Conservation (phyloP, 1,140 invertebrate species). For the Medauroidea extradentata region DNA sequence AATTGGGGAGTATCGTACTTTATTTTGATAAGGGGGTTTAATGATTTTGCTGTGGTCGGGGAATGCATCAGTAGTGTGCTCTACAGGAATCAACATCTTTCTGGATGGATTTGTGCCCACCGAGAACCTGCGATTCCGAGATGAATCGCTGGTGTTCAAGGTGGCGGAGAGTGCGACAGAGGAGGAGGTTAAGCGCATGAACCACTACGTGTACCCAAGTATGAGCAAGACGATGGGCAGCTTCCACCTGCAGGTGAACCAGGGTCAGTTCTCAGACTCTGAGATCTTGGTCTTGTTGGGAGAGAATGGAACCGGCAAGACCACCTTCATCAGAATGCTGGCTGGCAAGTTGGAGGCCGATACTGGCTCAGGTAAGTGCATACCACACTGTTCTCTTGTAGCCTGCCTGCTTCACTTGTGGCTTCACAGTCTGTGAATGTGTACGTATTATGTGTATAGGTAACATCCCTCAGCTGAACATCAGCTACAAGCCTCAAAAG, state of each 20-base stretch:
- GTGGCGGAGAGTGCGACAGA: conserved; percentile 96
- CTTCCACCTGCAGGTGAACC: conserved; percentile 75
- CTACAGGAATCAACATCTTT: conserved; percentile 96
- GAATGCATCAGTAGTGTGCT: too few species aligned
- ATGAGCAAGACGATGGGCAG: conserved; percentile 81
- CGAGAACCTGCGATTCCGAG: conserved; percentile 97
- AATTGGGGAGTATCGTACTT: too few species aligned
- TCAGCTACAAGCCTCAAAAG: conserved; percentile 99
- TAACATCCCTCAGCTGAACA: conserved; percentile 87
- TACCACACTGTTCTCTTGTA: not conserved
- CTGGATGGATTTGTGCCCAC: conserved; percentile 99
- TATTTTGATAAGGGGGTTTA: too few species aligned
- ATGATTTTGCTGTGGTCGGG: too few species aligned
- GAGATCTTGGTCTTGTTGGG: conserved; percentile 98
- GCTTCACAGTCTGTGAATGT: not conserved
- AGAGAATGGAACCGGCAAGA: conserved; percentile 99
- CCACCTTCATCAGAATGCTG: conserved; percentile 97
- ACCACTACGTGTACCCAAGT: conserved; percentile 91
- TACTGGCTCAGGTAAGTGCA: conserved; percentile 62
- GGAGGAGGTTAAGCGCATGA: conserved; percentile 95
- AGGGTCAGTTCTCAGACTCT: conserved; percentile 97
- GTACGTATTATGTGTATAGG: conserved; percentile 49
- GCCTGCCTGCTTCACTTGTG: not conserved
- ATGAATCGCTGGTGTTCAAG: conserved; percentile 95
- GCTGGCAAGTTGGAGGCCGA: conserved; percentile 94